Conservation (phyloP, 2,888 invertebrate genomes). For the Eupithecia vulgata region DNA sequence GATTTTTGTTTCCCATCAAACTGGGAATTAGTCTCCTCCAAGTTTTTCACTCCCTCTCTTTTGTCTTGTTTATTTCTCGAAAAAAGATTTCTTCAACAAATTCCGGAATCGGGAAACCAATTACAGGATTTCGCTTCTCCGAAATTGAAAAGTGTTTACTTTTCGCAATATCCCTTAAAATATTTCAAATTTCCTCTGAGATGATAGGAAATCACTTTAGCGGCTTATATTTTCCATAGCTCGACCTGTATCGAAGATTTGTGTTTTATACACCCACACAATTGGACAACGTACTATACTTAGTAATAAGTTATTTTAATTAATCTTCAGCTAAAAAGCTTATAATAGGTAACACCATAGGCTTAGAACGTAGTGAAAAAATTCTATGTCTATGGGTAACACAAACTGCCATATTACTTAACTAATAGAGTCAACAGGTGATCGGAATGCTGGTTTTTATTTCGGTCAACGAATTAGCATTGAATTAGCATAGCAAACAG, state of each 20-base stretch:
- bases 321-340: neutral
- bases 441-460: too few relatives aligned
- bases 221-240: neutral
- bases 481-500: too few relatives aligned
- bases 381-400: too few relatives aligned
- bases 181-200: neutral
- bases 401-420: too few relatives aligned
- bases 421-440: too few relatives aligned
- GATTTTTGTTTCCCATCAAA: neutral
- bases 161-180: neutral
- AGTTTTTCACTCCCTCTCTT: neutral
- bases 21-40: neutral
- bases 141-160: conserved; percentile 3
- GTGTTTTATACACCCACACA: neutral
- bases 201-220: neutral
- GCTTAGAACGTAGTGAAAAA: too few relatives aligned
- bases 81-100: neutral
- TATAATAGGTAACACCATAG: too few relatives aligned
- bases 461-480: too few relatives aligned
- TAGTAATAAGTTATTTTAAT: neutral
- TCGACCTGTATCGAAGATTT: neutral
- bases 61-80: neutral
- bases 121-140: neutral
- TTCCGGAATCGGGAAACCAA: neutral
- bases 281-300: neutral